A percentile compares a stretch with the other conserved stretches of the same genome.
These are phyloP conservation scores for Gallinago stenura DNA, from an alignment of 2,797 vertebrate genomes.

Conservation along the genomic window DNA sequence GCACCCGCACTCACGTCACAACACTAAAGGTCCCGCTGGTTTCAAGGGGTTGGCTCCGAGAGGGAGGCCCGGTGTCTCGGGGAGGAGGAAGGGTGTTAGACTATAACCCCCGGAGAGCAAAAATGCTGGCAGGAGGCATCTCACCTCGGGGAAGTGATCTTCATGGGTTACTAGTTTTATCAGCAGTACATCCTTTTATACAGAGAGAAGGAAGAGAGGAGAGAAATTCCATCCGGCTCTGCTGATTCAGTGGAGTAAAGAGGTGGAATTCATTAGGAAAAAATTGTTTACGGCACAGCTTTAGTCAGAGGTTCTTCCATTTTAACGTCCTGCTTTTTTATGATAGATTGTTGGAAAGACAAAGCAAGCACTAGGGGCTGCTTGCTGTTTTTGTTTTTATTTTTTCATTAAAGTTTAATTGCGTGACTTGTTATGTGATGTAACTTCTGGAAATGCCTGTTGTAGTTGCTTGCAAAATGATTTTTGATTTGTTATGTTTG, in stretches of 20 bases:
- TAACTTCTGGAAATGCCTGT: conserved; percentile 83
- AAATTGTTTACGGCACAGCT: conserved; percentile 74
- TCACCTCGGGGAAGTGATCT: conserved; percentile 4
- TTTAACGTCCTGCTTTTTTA: conserved; percentile 72
- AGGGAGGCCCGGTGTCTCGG: rapidly evolving
- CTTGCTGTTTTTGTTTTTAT: conserved; percentile 70
- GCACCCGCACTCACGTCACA: rapidly evolving
- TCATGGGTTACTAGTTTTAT: conserved; percentile 43
- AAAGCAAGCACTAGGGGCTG: conserved; percentile 76
- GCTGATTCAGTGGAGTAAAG: conserved; percentile 72
- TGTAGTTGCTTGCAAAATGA: conserved; percentile 70
- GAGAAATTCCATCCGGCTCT: conserved; percentile 57
- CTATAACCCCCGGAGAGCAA: neutral
- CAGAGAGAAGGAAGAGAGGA: conserved; percentile 16
- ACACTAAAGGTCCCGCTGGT: rapidly evolving
- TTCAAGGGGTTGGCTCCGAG: neutral
- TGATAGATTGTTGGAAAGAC: conserved; percentile 77
- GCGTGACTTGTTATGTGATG: conserved; percentile 79
- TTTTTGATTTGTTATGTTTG: conserved; percentile 65
- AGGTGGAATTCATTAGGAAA: conserved; percentile 79
- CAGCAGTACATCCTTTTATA: conserved; percentile 42
- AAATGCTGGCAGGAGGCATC: neutral
- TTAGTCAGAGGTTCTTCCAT: conserved; percentile 75
- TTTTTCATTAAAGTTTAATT: conserved; percentile 79
- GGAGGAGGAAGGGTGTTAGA: neutral